A percentile compares a stretch with the other conserved stretches of the same genome.
phyloP scores from a whole-genome alignment of 2,888 invertebrate genomes.

The Chaitophorus viminalis region DNA sequence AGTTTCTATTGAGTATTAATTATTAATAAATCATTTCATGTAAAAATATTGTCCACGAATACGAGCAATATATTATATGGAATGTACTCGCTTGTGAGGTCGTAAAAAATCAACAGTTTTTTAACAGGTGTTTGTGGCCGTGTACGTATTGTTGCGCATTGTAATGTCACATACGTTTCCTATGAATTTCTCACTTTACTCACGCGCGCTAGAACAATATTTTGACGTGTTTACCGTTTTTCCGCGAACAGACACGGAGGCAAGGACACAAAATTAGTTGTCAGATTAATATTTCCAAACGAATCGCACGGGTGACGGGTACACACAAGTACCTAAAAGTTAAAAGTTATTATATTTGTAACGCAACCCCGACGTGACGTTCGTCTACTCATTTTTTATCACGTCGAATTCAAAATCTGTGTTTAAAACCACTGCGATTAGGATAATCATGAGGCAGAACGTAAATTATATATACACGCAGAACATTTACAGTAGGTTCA shows the following conservation, averaged over 20 bases:
- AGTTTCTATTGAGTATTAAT: no score
- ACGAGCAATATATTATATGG: not conserved
- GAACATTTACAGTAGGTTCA: no score
- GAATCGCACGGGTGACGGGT: no score
- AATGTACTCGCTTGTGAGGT: conserved; percentile 14
- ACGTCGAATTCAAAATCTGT: no score
- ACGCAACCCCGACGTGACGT: no score
- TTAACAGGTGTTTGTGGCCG: not conserved
- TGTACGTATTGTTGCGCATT: no score
- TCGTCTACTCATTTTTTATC: no score
- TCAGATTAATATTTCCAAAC: not conserved
- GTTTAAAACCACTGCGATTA: no score
- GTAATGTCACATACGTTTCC: conserved; percentile 35
- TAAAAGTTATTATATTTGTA: not conserved
- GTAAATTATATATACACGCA: no score
- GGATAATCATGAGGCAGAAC: no score
- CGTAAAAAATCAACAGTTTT: conserved; percentile 42
- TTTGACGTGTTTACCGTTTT: conserved; percentile 43
- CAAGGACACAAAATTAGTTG: not conserved
- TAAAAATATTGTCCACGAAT: not conserved
- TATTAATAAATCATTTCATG: not conserved
- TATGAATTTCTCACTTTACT: not conserved
- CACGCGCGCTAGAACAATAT: not conserved
- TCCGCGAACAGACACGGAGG: conserved; percentile 34
- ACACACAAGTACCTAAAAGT: not conserved